Conservation (phyloP, 1,140 invertebrate species). For the Drosophila mojavensis region DNA sequence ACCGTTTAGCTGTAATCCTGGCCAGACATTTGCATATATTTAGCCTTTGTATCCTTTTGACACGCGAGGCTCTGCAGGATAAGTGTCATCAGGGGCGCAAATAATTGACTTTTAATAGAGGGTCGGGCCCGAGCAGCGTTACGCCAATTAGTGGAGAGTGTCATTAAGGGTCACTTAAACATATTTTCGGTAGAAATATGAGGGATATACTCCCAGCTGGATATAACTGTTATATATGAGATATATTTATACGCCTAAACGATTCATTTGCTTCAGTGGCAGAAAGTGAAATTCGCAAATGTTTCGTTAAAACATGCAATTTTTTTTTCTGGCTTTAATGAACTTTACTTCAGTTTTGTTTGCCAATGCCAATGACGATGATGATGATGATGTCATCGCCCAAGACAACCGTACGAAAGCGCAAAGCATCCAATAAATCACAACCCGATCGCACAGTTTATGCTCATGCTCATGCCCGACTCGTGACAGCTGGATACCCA, state of each 20-base stretch:
- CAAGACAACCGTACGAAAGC: conserved; percentile 6
- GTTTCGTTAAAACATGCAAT: conserved; percentile 25
- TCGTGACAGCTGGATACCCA: conserved; percentile 41
- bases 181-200: neutral
- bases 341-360: neutral
- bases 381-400: conserved; percentile 69
- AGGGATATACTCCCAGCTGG: neutral
- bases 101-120: conserved; percentile 58
- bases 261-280: conserved; percentile 22
- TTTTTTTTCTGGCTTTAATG: conserved; percentile 6
- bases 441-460: conserved; percentile 49
- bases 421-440: conserved; percentile 68
- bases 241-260: conserved; percentile 15
- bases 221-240: neutral
- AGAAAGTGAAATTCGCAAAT: conserved; percentile 37
- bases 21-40: conserved; percentile 70
- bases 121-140: conserved; percentile 4
- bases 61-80: conserved; percentile 50
- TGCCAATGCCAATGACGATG: neutral
- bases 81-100: conserved; percentile 44
- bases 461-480: conserved; percentile 37
- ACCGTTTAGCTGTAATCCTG: conserved; percentile 48
- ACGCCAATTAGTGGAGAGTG: conserved; percentile 49
- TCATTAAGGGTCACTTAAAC: conserved; percentile 29
- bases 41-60: conserved; percentile 50